Evolutionary conservation across 2,113 vertebrate species (phyloP).

Genomic region (Lanius collurio): DNA sequence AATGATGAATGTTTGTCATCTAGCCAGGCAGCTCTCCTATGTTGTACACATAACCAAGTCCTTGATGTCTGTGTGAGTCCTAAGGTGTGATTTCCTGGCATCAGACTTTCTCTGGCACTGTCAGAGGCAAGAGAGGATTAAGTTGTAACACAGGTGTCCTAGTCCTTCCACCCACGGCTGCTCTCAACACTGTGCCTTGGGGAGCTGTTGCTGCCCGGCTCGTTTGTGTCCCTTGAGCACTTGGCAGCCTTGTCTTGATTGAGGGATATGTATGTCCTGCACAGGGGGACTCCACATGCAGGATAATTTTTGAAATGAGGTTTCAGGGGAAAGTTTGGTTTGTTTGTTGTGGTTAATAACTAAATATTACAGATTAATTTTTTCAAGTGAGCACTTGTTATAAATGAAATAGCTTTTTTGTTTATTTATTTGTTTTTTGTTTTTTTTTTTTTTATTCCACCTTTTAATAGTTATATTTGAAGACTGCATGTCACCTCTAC

Average conservation of each 20-base stretch:
- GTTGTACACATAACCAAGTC: background rate
- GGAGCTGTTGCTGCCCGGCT: background rate
- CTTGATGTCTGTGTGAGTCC: background rate
- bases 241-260: background rate
- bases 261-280: rapidly evolving
- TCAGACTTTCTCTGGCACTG: background rate
- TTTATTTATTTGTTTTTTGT: background rate
- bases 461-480: background rate
- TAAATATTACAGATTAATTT: background rate
- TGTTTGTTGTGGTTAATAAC: background rate
- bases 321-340: background rate
- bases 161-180: background rate
- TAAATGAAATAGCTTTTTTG: background rate
- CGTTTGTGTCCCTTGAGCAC: background rate
- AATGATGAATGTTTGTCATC: background rate
- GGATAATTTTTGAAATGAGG: background rate
- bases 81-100: background rate
- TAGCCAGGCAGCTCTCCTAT: background rate
- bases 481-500: background rate
- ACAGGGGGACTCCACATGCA: background rate
- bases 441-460: background rate
- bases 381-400: background rate
- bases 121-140: background rate
- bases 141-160: background rate
- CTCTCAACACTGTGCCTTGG: background rate